Evolutionary conservation across 2,797 vertebrate genomes (phyloP), one percentile per base, ranked within the genome.

Genomic region (Benthosema pterotum): DNA sequence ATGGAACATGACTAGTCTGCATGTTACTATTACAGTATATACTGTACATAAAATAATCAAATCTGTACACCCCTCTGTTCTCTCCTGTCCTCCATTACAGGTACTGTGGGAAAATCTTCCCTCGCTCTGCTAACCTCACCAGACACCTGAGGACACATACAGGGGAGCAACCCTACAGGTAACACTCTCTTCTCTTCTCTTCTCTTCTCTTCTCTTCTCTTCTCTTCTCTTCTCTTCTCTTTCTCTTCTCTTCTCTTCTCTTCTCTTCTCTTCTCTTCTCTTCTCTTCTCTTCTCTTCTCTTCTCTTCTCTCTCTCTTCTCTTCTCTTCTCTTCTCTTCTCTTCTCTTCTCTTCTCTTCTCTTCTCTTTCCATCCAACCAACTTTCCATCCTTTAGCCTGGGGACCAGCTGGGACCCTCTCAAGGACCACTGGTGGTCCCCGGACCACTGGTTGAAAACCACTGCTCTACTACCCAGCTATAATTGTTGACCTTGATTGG

Each of bases 81-180:
- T 67, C 5, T 4, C 28, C 47, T 15, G 14, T 52, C 42, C n/a
- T 14, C 42, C 32, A 12, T 45, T 63, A 45, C 64, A 99, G 98
- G 94, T 99, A 99, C 94, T 99, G 98, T 79, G 98, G 98, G 73
- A 99, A 99, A 93, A 98, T 99, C 89, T 99, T 99, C 84, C 98
- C 98, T 28, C 94, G 98, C 65, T 99, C 98, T 0, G 98, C 98
- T 72, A 99, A 99, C 82, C 95, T 99, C 91, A 99, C 98, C 13
- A 91, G 98, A 89, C 98, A 99, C 74, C 95, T 99, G 92, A 93
- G 98, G 88, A 99, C 98, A 28, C 98, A 99, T 90, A 99, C 98
- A 6, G 97, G 98, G 77, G 98, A 99, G 43, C 98, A 99, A 83
- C 98, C 98, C 0, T 99, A 99, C 95, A 97, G 97, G 98, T 98